Evolutionary conservation across 2,888 invertebrate species (phyloP).

Genomic region (Oasisia sp.): DNA sequence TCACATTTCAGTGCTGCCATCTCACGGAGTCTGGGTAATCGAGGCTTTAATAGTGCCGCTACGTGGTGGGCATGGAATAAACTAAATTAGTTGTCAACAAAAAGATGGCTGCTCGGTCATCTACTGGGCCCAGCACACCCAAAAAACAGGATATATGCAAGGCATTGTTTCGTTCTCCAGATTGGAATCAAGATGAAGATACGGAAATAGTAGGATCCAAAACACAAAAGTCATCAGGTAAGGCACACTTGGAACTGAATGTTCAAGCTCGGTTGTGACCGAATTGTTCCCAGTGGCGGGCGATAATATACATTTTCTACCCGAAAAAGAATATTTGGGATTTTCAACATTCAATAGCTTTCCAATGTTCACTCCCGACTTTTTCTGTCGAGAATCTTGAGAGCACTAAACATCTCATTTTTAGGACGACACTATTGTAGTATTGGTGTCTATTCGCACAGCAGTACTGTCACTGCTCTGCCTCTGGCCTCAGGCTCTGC

Average conservation of each 20-base stretch:
- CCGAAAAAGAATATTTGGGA: no score
- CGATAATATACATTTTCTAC: neutral
- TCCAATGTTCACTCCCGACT: no score
- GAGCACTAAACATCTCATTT: no score
- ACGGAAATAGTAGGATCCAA: neutral
- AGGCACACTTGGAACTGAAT: neutral
- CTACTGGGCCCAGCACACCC: neutral
- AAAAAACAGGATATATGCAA: neutral
- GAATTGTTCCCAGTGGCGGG: neutral
- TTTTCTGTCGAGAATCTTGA: no score
- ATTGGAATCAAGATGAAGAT: slow-evolving; percentile 17
- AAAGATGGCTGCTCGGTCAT: neutral
- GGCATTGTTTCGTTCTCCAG: neutral
- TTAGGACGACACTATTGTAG: no score
- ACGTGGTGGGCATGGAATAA: neutral
- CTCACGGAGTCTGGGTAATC: no score
- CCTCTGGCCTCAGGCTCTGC: no score
- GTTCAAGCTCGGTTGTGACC: neutral
- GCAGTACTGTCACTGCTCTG: no score
- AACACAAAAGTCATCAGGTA: neutral
- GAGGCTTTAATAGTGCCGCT: neutral
- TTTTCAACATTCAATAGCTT: no score
- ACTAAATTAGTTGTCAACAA: neutral
- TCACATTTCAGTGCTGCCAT: no score
- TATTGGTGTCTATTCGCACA: no score